A percentile compares a stretch with the other conserved stretches of the same genome.
These are phyloP conservation scores for Sweltsa coloradensis DNA, from an alignment of 1,140 invertebrate species.

Conservation along the genomic window DNA sequence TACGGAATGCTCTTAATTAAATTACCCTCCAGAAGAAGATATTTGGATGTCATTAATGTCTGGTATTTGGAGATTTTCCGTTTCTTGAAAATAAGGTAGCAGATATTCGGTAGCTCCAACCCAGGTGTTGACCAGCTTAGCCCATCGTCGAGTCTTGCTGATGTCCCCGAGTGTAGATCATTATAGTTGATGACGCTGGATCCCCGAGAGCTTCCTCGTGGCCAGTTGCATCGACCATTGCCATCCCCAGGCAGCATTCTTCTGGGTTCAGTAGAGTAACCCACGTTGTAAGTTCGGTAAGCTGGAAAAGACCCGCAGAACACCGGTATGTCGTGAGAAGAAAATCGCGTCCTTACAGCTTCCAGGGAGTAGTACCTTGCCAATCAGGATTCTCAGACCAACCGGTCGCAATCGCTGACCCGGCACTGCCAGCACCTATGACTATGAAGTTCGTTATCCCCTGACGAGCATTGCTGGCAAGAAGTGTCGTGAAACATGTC, in stretches of 20 bases:
- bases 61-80: too few species aligned
- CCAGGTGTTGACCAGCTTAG: conserved; percentile 46
- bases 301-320: conserved; percentile 51
- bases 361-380: conserved; percentile 40
- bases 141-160: conserved; percentile 65
- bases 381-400: conserved; percentile 26
- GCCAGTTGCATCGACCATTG: conserved; percentile 36
- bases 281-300: conserved; percentile 52
- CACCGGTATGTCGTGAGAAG: conserved; percentile 49
- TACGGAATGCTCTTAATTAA: too few species aligned
- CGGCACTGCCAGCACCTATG: conserved; percentile 39
- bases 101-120: conserved; percentile 48
- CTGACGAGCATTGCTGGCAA: neutral
- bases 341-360: conserved; percentile 53
- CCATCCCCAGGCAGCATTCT: conserved; percentile 19
- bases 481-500: neutral
- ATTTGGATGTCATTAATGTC: too few species aligned
- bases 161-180: conserved; percentile 78
- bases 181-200: conserved; percentile 67
- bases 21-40: too few species aligned
- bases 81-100: conserved; percentile 57
- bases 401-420: conserved; percentile 36
- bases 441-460: conserved; percentile 15
- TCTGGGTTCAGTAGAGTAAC: conserved; percentile 49
- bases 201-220: conserved; percentile 56